These are phyloP conservation scores for Erythrolamprus reginae DNA, from an alignment of 2,113 vertebrate genomes.

Conservation along the genomic window DNA sequence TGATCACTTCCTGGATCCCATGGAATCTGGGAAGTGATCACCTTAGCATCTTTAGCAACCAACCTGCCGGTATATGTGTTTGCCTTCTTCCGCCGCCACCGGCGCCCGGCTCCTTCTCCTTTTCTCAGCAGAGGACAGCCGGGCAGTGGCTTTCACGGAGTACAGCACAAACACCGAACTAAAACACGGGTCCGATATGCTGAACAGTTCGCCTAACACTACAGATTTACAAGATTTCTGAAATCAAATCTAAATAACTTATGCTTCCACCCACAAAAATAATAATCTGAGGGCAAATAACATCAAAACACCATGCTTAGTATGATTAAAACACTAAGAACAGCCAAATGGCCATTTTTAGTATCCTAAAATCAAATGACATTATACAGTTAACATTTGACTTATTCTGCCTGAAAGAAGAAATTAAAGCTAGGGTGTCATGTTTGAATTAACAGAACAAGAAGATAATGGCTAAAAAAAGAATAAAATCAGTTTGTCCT, in stretches of 20 bases:
- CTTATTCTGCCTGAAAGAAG: background rate
- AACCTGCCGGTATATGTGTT: too few relatives aligned
- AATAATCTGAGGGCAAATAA: background rate
- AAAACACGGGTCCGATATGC: too few relatives aligned
- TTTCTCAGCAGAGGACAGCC: too few relatives aligned
- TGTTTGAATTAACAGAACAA: background rate
- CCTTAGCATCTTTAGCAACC: too few relatives aligned
- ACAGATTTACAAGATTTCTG: background rate
- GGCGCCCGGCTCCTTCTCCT: too few relatives aligned
- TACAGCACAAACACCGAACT: too few relatives aligned
- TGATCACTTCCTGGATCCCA: too few relatives aligned
- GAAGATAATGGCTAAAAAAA: slow-evolving; percentile 6
- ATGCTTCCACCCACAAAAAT: background rate
- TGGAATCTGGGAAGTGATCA: too few relatives aligned
- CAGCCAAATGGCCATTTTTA: background rate
- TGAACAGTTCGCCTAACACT: too few relatives aligned
- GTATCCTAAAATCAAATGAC: background rate
- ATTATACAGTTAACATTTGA: background rate
- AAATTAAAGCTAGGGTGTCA: background rate
- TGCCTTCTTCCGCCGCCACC: too few relatives aligned
- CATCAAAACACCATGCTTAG: background rate
- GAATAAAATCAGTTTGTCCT: slow-evolving; percentile 6
- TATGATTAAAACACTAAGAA: background rate
- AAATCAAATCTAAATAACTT: background rate
- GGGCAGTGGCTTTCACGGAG: too few relatives aligned